Base-by-base conservation (phyloP, 2,888 invertebrate genomes). In the Diachrysia chrysitis region DNA sequence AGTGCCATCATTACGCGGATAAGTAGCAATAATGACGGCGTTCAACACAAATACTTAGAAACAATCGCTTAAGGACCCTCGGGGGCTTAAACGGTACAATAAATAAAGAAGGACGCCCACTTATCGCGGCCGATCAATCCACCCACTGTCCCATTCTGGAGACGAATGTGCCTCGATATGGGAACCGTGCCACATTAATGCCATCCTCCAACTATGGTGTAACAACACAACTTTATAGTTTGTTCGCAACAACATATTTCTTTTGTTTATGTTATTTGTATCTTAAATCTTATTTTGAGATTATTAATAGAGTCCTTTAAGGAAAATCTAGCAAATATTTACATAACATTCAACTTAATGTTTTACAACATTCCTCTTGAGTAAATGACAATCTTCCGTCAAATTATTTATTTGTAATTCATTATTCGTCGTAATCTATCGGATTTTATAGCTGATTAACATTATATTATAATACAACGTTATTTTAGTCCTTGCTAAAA, bases 101-200 rank as follows among this genome's bases (percentile, higher is more conserved):
- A 72, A 71, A 82, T 77, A 82, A 71, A 76, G 74, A 76, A 25
- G 48, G 74, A 69, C 72, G 60, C 59, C 62, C 81, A 78, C 76
- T 79, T 78, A 78, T 73, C 68, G 60, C 58, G 69, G 67, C 59
- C 65, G 46, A 60, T 65, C 66, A 51, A 37, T 63, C 65, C 71
- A 54, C 73, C 69, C 72, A 65, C 73, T 66, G 79, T 77, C 83
- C 66, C 69, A 71, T 71, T 73, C 79, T 69, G 63, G 61, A 77
- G 79, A 83, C 76, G 72, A 83, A 78, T 66, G 78, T 64, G 61
- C 62, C 63, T 60, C 66, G 59, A 64, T 77, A 72, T 79, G 82
- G 69, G 80, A 81, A 82, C 71, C 75, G 69, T 79, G 82, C 73
- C 82, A 82, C 70, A 62, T 70, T 74, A 71, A 73, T 66, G 75